These are phyloP conservation scores for Aphidius ervi DNA, from an alignment of 1,140 invertebrate species.

Conservation along the genomic window DNA sequence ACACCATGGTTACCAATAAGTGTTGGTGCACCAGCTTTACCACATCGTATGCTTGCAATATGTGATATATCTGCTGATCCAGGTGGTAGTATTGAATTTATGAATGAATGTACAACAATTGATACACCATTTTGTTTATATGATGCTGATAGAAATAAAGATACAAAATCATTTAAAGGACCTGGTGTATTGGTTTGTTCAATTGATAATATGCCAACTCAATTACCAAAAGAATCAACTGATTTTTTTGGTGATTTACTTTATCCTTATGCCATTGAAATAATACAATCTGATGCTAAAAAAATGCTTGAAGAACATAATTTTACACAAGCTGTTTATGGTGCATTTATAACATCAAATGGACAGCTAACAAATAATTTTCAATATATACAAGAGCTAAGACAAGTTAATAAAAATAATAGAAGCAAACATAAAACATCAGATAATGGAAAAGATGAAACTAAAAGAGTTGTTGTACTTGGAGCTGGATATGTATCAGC, in stretches of 20 bases:
- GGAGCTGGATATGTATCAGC: slow-evolving; percentile 93
- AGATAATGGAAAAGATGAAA: slow-evolving; percentile 36
- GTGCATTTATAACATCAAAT: slow-evolving; percentile 94
- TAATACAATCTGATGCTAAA: slow-evolving; percentile 87
- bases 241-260: slow-evolving; percentile 96
- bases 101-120: slow-evolving; percentile 99
- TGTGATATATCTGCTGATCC: slow-evolving; percentile 99
- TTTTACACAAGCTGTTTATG: slow-evolving; percentile 73
- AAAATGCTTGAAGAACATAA: slow-evolving; percentile 75
- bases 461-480: slow-evolving; percentile 70
- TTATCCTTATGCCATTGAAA: slow-evolving; percentile 83
- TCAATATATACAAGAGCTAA: slow-evolving; percentile 91
- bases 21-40: slow-evolving; percentile 81
- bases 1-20: slow-evolving; percentile 89
- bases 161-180: slow-evolving; percentile 94
- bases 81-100: slow-evolving; percentile 98
- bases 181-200: slow-evolving; percentile 96
- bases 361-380: slow-evolving; percentile 87
- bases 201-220: slow-evolving; percentile 99
- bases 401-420: slow-evolving; percentile 50
- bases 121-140: slow-evolving; percentile 98
- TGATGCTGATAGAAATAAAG: slow-evolving; percentile 96
- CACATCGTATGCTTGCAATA: slow-evolving; percentile 86
- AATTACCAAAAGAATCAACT: slow-evolving; percentile 93
- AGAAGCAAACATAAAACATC: slow-evolving; percentile 43